Conservation (phyloP, 2,113 vertebrate species). For the Bubo blakistoni region DNA sequence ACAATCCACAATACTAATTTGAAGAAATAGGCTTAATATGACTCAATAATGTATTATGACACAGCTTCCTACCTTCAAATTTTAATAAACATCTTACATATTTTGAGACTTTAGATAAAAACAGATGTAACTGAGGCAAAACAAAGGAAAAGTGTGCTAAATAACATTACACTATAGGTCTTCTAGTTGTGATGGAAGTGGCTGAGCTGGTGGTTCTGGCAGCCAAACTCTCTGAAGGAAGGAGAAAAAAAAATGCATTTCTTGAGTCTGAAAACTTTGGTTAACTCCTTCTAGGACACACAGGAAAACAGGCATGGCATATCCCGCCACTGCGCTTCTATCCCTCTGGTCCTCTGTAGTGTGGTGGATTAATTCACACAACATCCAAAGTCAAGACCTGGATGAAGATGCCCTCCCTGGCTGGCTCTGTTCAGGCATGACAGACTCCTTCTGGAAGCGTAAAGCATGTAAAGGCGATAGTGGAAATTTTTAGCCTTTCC, state of each 20-base stretch:
- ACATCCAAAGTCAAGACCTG: background rate
- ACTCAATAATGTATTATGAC: background rate
- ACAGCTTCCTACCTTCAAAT: background rate
- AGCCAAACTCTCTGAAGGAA: background rate
- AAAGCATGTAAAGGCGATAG: background rate
- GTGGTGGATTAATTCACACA: background rate
- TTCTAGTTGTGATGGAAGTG: background rate
- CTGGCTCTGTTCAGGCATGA: background rate
- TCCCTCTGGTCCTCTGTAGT: background rate
- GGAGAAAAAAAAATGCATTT: background rate
- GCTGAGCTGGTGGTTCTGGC: background rate
- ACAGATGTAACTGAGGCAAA: background rate
- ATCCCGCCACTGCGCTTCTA: background rate
- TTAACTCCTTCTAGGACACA: background rate
- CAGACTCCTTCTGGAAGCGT: background rate
- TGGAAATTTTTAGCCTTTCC: slow-evolving; percentile 5
- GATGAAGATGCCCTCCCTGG: background rate
- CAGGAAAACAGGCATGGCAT: background rate
- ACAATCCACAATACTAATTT: background rate
- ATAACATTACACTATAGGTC: background rate
- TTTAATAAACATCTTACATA: background rate
- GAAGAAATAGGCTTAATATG: background rate
- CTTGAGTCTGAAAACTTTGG: background rate
- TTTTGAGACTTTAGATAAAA: background rate
- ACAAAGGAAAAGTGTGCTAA: background rate